Evolutionary conservation across 2,888 invertebrate species (phyloP), one percentile per base, ranked within the genome.

Genomic region (Euplexia lucipara): DNA sequence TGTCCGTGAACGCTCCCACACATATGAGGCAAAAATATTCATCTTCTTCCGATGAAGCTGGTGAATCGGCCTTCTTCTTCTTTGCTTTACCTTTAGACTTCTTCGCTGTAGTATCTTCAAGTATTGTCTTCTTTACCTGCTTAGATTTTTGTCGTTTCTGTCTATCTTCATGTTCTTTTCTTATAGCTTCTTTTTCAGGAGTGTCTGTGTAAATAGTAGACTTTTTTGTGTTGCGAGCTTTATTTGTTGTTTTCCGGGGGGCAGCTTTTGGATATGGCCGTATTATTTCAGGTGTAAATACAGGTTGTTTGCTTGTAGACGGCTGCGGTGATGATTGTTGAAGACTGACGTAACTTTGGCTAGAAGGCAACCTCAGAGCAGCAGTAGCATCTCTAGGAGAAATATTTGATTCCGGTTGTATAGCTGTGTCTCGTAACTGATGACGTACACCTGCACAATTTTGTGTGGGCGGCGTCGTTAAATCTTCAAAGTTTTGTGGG

Each of bases 61-160:
- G n/a, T n/a, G n/a, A n/a, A n/a, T n/a, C n/a, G n/a, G n/a, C n/a
- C n/a, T n/a, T n/a, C n/a, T n/a, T n/a, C n/a, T n/a, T n/a, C n/a
- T n/a, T n/a, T n/a, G n/a, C n/a, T n/a, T n/a, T n/a, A n/a, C n/a
- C n/a, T n/a, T n/a, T n/a, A n/a, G n/a, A n/a, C n/a, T n/a, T n/a
- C n/a, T n/a, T n/a, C n/a, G 30, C 59, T 49, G 18, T n/a, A n/a
- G n/a, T n/a, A n/a, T n/a, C n/a, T n/a, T n/a, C n/a, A n/a, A n/a
- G n/a, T 26, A 89, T 57, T 5, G 14, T 34, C 35, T 51, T 51
- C 18, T 51, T 51, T 1, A 51, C 2, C 5, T n/a, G 20, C 2
- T 51, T 35, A n/a, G 49, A 20, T 6, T 22, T 35, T 14, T n/a
- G 0, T 3, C 35, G 35, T 51, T 4, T 51, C n/a, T 51, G 5